Evolutionary conservation across 2,888 invertebrate genomes (phyloP).

Genomic region (Eupithecia vulgata): DNA sequence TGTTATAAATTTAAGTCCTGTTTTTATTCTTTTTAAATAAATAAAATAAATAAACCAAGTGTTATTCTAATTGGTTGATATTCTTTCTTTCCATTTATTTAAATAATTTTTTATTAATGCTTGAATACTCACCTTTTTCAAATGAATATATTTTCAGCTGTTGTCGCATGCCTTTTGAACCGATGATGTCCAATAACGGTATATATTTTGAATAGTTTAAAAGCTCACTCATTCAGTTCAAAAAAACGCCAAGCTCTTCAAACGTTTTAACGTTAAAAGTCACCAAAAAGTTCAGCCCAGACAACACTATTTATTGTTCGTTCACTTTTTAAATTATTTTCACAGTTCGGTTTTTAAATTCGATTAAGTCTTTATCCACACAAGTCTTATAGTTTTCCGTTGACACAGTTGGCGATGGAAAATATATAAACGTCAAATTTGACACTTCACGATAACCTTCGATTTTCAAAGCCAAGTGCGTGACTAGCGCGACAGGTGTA

Average conservation of each 20-base stretch:
- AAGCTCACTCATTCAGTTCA: slow-evolving; percentile 7
- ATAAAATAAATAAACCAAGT: too few relatives aligned
- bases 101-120: background rate
- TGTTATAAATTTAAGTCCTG: too few relatives aligned
- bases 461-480: slow-evolving; percentile 4
- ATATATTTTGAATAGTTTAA: slow-evolving; percentile 9
- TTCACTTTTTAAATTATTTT: background rate
- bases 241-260: background rate
- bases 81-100: background rate
- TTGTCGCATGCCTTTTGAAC: slow-evolving; percentile 27
- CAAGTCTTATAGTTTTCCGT: background rate
- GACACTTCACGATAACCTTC: slow-evolving; percentile 3
- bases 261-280: background rate
- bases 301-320: background rate
- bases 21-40: too few relatives aligned
- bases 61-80: background rate
- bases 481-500: slow-evolving; percentile 5
- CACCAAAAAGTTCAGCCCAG: background rate
- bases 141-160: slow-evolving; percentile 28
- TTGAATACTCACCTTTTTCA: slow-evolving; percentile 27
- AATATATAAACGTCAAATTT: background rate
- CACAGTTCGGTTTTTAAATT: background rate
- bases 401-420: background rate
- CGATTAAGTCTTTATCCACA: background rate
- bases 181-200: background rate